phyloP scores from a whole-genome alignment of 35 echinoderm and acorn worm genomes.

The Apostichopus japonicus region DNA sequence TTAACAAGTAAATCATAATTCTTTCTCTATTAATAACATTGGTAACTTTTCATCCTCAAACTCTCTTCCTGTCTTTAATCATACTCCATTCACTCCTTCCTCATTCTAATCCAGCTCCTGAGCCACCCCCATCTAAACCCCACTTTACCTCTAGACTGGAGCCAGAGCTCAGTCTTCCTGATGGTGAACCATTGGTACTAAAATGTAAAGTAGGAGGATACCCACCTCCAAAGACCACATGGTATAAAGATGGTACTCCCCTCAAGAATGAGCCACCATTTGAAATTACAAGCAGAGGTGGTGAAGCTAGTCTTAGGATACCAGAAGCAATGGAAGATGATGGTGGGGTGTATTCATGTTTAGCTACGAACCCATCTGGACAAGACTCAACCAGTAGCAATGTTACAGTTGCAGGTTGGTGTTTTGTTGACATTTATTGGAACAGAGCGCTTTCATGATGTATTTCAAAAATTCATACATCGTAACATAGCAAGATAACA shows the following conservation, averaged over 20 bases:
- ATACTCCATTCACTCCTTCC: background rate
- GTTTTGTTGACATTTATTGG: no score
- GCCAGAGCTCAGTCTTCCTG: background rate
- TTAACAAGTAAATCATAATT: no score
- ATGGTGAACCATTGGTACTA: background rate
- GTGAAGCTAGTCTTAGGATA: conserved; percentile 41
- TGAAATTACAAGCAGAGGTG: conserved; percentile 54
- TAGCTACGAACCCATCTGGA: conserved; percentile 65
- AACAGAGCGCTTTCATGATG: no score
- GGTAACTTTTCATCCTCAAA: no score
- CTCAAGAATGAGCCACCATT: conserved; percentile 60
- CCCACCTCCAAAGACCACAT: conserved; percentile 55
- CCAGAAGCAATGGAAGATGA: conserved; percentile 62
- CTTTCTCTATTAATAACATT: no score
- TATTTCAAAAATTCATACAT: no score
- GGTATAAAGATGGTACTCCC: conserved; percentile 64
- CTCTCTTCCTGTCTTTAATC: background rate
- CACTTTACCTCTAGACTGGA: background rate
- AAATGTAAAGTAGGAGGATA: conserved; percentile 66
- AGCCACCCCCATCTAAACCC: background rate
- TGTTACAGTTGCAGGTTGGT: conserved; percentile 69
- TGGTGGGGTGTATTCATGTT: conserved; percentile 62
- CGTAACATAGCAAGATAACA: no score
- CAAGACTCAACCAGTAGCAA: conserved; percentile 55
- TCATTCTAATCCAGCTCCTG: background rate